Percentiles rank a stretch among this genome's conserved stretches.
Conservation (phyloP, 2,888 invertebrate genomes). For the Tinea pellionella region DNA sequence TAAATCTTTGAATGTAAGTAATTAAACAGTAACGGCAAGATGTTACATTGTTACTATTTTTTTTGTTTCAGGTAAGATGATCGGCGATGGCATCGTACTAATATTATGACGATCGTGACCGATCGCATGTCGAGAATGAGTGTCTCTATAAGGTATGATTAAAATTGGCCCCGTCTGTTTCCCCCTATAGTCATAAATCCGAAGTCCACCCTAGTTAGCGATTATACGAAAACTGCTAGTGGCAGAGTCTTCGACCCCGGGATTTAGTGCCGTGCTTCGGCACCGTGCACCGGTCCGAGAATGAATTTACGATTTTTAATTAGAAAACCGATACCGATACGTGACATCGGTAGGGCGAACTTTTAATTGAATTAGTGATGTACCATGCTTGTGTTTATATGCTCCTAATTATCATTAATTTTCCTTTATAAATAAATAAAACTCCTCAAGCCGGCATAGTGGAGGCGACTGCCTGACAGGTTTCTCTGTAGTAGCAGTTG, state of each 20-base stretch:
- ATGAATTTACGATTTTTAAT: slow-evolving; percentile 45
- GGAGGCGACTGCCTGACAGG: no score
- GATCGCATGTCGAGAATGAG: not conserved
- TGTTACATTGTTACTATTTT: slow-evolving; percentile 16
- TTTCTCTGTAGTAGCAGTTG: no score
- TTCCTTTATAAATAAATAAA: no score
- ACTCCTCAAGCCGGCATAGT: no score
- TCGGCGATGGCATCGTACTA: slow-evolving; percentile 10
- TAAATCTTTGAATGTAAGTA: slow-evolving; percentile 19
- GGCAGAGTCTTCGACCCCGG: slow-evolving; percentile 12
- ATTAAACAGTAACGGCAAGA: slow-evolving; percentile 14
- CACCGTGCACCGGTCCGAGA: slow-evolving; percentile 11
- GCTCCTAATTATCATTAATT: not conserved
- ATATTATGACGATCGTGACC: not conserved
- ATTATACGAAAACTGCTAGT: slow-evolving; percentile 15
- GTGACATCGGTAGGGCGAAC: slow-evolving; percentile 20
- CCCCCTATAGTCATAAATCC: slow-evolving; percentile 11
- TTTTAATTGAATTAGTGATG: slow-evolving; percentile 6
- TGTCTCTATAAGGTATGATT: slow-evolving; percentile 1
- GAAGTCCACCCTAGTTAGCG: slow-evolving; percentile 11
- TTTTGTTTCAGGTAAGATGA: slow-evolving; percentile 45
- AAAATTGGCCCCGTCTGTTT: slow-evolving; percentile 12
- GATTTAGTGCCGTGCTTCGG: slow-evolving; percentile 9
- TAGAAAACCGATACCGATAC: slow-evolving; percentile 28
- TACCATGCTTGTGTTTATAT: not conserved